Evolutionary conservation across 1,140 invertebrate species (phyloP), one percentile per base, ranked within the genome.

Genomic region (Drosophila bifasciata): DNA sequence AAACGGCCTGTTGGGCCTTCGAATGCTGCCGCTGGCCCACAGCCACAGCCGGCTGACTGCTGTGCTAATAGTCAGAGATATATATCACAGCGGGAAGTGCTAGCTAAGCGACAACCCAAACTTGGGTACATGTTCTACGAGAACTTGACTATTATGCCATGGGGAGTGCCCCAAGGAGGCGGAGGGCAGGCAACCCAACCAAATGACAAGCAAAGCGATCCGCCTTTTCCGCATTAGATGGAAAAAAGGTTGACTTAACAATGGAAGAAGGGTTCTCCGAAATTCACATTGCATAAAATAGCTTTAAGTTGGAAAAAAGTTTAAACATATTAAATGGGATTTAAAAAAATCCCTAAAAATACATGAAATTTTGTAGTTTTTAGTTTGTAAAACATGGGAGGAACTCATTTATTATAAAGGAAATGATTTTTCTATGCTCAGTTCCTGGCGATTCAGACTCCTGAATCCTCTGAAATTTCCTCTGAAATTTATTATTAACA

Each of bases 1-100:
- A 88, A 88, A 89, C 84, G 75, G 83, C 79, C 83, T 88, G 83
- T 86, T 79, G 83, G 72, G 77, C 63, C 81, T 66, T 50, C 39
- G 50, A 41, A 61, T 48, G 61, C 58, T 36, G 58, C 56, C 63
- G 53, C 53, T 40, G 46, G 45, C 41, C 52, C 50, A 32, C 52
- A 67, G 55, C 52, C 50, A 32, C 52, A 67, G 55, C 32, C 32
- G 51, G 39, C 58, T 85, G 79, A 72, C 79, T 84, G 64, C 49
- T 66, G 57, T 74, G 63, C 81, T 86, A 86, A 86, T 86, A 86
- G 83, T 59, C 72, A 49, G n/a, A 81, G 81, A 71, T 86, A 78
- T 80, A 85, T 74, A 88, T 81, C 83, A 36, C 81, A 81, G 64
- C 83, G 51, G 83, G 81, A 36, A 36, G 32, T 36, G 32, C 32